A percentile compares a stretch with the other conserved stretches of the same genome.
Evolutionary conservation across 2,797 vertebrate genomes (phyloP).

Genomic region (Amblyopsis hoosieri): DNA sequence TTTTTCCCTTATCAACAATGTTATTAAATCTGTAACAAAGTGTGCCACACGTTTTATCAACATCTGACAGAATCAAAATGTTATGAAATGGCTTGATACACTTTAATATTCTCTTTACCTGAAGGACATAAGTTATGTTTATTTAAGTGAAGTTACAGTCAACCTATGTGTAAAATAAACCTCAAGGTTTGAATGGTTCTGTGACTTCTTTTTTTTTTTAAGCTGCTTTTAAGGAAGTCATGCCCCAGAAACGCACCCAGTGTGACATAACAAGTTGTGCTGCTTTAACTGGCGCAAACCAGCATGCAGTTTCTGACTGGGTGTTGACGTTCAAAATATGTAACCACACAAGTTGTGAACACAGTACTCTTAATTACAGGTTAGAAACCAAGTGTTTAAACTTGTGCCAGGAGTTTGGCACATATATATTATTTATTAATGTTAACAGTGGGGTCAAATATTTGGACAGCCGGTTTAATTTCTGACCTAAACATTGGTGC

Average conservation of each 20-base stretch:
- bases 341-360: conserved; percentile 1
- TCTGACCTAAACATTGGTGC: no score
- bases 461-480: no score
- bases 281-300: conserved; percentile 37
- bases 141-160: conserved; percentile 42
- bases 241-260: conserved; percentile 32
- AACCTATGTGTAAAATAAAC: conserved; percentile 47
- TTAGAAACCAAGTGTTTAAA: no score
- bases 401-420: no score
- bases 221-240: not conserved
- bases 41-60: conserved; percentile 9
- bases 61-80: conserved; percentile 22
- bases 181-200: conserved; percentile 16
- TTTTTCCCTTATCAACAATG: no score
- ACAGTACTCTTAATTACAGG: no score
- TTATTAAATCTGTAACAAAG: no score
- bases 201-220: conserved; percentile 26
- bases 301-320: conserved; percentile 11
- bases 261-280: conserved; percentile 46
- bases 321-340: not conserved
- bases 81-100: conserved; percentile 13
- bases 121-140: conserved; percentile 33
- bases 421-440: no score
- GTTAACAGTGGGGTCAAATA: no score
- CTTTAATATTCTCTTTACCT: conserved; percentile 16